These are phyloP conservation scores for Otus sunia DNA, from an alignment of 2,113 vertebrate species.

Conservation along the genomic window DNA sequence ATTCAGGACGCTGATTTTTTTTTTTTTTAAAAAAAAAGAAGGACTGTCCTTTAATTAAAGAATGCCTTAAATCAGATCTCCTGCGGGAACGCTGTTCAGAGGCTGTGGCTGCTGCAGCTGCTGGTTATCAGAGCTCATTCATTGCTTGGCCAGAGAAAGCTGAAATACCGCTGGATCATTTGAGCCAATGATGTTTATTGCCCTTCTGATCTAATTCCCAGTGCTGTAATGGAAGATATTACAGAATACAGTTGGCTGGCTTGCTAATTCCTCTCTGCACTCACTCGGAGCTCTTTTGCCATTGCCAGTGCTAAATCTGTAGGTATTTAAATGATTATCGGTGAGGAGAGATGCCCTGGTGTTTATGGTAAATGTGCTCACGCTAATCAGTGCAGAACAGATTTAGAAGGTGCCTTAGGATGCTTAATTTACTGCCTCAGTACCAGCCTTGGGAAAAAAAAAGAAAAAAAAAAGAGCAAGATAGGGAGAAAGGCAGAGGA, in stretches of 20 bases:
- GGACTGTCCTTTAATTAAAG: constrained; percentile 57
- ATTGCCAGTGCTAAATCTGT: constrained; percentile 45
- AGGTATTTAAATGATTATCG: constrained; percentile 63
- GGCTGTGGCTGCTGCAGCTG: constrained; percentile 17
- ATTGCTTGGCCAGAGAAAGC: constrained; percentile 31
- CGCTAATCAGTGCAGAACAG: constrained; percentile 71
- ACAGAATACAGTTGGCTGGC: constrained; percentile 42
- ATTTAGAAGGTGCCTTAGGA: constrained; percentile 69
- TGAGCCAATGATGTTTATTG: constrained; percentile 63
- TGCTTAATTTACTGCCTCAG: constrained; percentile 63
- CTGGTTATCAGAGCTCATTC: constrained; percentile 45
- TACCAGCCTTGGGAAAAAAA: neutral
- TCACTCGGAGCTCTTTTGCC: constrained; percentile 26
- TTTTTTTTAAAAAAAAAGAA: neutral
- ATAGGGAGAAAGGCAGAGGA: neutral
- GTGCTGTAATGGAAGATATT: constrained; percentile 51
- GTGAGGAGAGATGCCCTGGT: constrained; percentile 49
- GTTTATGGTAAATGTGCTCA: constrained; percentile 56
- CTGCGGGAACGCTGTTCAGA: rapidly evolving
- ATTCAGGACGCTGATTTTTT: neutral
- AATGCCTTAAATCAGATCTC: constrained; percentile 24
- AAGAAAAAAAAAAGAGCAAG: neutral
- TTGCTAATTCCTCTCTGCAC: constrained; percentile 53
- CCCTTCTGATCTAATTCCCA: constrained; percentile 59
- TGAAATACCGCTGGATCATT: constrained; percentile 41